These are phyloP conservation scores for Eidolon dupreanum DNA, from an alignment of 2,797 vertebrate species.

Conservation along the genomic window DNA sequence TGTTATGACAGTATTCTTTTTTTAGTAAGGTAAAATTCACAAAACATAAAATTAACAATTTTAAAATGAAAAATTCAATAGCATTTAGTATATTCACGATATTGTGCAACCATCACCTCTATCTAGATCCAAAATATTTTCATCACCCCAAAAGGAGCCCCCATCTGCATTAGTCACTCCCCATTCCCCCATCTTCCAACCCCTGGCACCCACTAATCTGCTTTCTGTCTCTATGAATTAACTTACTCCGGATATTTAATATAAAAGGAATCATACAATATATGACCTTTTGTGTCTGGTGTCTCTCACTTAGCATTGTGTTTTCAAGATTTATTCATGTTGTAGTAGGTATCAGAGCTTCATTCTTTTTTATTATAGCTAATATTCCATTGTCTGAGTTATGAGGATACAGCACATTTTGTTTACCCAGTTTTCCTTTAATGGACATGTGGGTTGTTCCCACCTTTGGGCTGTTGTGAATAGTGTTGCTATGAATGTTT, in stretches of 20 bases:
- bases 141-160: neutral
- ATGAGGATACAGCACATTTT: neutral
- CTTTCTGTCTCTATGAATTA: neutral
- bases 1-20: neutral
- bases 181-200: neutral
- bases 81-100: neutral
- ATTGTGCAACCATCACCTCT: neutral
- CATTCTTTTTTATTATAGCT: neutral
- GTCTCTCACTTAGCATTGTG: neutral
- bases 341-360: neutral
- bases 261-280: neutral
- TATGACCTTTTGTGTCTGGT: neutral
- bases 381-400: neutral
- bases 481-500: neutral
- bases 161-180: neutral
- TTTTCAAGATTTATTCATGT: neutral
- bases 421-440: neutral
- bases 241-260: neutral
- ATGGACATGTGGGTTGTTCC: neutral
- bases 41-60: neutral
- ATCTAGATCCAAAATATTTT: neutral
- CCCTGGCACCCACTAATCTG: neutral
- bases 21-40: neutral
- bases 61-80: neutral
- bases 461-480: neutral